Conservation (phyloP, 1,140 invertebrate genomes). For the Aphis gossypii region DNA sequence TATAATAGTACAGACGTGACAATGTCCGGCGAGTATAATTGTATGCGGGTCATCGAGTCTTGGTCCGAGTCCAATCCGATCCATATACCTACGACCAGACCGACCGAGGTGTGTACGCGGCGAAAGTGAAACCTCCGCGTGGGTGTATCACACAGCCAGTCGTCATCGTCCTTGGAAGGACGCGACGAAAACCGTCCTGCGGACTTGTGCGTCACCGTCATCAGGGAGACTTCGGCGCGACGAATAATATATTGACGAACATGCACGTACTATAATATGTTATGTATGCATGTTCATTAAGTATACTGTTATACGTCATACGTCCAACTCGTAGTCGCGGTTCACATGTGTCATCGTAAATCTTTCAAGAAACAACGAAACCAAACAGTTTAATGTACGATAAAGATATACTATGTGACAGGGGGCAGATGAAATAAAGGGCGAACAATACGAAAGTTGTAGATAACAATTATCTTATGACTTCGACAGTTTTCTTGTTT, state of each 20-base stretch:
- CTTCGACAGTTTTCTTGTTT: too few relatives aligned
- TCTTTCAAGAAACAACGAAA: neutral
- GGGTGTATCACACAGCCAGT: too few relatives aligned
- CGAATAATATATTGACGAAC: neutral
- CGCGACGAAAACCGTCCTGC: neutral
- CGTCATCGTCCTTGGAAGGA: conserved; percentile 37
- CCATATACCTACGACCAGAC: neutral
- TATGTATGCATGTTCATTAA: neutral
- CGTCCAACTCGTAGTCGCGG: neutral
- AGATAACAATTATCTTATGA: neutral
- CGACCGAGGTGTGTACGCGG: neutral
- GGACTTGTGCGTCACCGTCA: neutral
- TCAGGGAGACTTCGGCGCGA: neutral
- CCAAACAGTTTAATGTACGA: neutral
- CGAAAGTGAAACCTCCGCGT: conserved; percentile 44
- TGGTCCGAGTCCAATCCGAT: conserved; percentile 52
- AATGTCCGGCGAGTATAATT: neutral
- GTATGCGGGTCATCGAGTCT: conserved; percentile 41
- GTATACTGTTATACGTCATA: neutral
- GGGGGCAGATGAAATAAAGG: neutral
- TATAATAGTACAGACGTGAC: neutral
- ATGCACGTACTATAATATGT: neutral
- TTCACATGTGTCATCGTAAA: neutral
- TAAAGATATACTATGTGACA: too few relatives aligned
- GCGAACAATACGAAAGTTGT: neutral